Evolutionary conservation across 1,140 invertebrate species (phyloP), one percentile per base, ranked within the genome.

Genomic region (Neodiprion fabricii): DNA sequence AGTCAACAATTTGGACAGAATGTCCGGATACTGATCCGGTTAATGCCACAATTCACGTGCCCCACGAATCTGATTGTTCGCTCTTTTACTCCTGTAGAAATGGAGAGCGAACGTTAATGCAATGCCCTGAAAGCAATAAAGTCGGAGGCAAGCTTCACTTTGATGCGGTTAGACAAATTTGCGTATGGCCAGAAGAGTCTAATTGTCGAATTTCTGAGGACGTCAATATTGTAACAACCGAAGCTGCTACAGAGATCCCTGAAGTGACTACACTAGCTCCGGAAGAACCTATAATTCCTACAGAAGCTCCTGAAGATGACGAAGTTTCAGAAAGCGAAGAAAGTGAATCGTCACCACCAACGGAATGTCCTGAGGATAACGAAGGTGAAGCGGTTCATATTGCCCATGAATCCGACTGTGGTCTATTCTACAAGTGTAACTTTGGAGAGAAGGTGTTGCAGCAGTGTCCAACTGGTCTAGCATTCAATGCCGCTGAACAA

Each of bases 71-170:
- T 0, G 76, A 83, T 47, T 86, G 85, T 61, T 76, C 70, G 0
- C 78, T 75, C 70, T 88, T 85, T 70, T 84, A 84, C 68, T 83
- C 78, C 10, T 89, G 88, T 67, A 67, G 49, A 21, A 48, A 77
- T 61, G 82, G 82, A 21, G 48, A 61, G 4, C 74, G 78, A 0
- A 69, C 78, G n/a, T 66, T 82, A 3, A 72, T 79, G n/a, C 5
- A 72, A 1, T 87, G 85, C 75, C 76, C 70, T 1, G 48, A 50
- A 0, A 14, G 48, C 1, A 83, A 82, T 77, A 75, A 74, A 9
- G 21, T 73, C 9, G 78, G 71, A 14, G 66, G 77, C 1, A 81
- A 74, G 9, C 72, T 87, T 7, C 79, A 87, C 70, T 89, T 86
- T 71, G 85, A 88, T 77, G 78, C 79, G 5, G 11, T 8, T 9